Conservation (phyloP, 2,797 vertebrate genomes). For the Sternotherus odoratus region DNA sequence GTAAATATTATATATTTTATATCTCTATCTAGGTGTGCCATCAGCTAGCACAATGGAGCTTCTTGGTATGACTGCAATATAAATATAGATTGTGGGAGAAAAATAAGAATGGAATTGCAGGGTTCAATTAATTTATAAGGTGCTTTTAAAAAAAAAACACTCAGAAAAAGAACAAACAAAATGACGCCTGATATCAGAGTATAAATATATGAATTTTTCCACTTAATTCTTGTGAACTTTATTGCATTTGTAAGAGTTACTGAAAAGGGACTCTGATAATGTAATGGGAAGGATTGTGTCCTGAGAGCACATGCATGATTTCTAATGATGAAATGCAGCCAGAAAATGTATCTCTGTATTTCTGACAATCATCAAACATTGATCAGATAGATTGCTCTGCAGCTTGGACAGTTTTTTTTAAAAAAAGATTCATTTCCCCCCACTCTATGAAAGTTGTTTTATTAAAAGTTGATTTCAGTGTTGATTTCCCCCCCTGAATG, state of each 20-base stretch:
- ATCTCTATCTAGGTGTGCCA: neutral
- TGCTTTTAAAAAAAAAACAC: neutral
- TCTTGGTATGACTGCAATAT: neutral
- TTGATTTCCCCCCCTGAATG: constrained; percentile 12
- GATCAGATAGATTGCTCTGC: constrained; percentile 24
- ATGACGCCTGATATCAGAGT: neutral
- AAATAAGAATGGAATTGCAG: neutral
- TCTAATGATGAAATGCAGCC: neutral
- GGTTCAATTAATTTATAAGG: neutral
- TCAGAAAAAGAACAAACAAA: neutral
- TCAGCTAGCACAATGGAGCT: neutral
- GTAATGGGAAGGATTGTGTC: neutral
- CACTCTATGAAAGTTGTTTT: neutral
- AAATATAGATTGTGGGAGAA: neutral
- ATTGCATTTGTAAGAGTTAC: neutral
- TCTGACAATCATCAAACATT: constrained; percentile 25
- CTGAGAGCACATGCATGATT: neutral
- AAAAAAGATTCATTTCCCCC: neutral
- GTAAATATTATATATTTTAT: neutral
- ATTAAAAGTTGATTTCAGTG: constrained; percentile 46
- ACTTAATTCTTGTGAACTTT: neutral
- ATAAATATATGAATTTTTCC: neutral
- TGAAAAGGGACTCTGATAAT: neutral
- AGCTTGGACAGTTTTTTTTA: neutral
- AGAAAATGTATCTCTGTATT: constrained; percentile 21